Evolutionary conservation across 2,797 vertebrate species (phyloP).

Genomic region (Spinus pinus): DNA sequence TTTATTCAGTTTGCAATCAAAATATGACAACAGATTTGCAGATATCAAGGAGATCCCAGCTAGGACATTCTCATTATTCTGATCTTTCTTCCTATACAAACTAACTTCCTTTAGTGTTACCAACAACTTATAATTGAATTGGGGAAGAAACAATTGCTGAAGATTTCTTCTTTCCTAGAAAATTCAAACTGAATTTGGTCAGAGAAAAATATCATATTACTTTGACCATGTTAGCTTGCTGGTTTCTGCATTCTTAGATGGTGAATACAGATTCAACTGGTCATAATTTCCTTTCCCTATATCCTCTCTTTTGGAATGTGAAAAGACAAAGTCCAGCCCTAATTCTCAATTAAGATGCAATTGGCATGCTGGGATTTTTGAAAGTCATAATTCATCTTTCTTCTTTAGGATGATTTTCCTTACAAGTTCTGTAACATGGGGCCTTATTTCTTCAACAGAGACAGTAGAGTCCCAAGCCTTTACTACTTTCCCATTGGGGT

Average conservation of each 20-base stretch:
- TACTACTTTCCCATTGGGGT: constrained; percentile 86
- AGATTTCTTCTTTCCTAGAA: not conserved
- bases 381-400: constrained; percentile 88
- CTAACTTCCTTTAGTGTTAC: not conserved
- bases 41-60: not conserved
- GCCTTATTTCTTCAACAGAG: constrained; percentile 86
- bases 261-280: not conserved
- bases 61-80: not conserved
- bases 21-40: not conserved
- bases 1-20: not conserved
- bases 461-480: constrained; percentile 89
- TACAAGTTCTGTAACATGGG: constrained; percentile 85
- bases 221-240: not conserved
- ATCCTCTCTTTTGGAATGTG: constrained; percentile 17
- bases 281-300: not conserved
- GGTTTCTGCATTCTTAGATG: not conserved
- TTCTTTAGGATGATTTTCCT: constrained; percentile 91
- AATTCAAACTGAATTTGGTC: not conserved
- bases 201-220: not conserved
- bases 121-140: not conserved
- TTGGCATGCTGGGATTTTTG: not conserved
- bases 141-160: not conserved
- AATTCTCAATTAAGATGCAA: not conserved
- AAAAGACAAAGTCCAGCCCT: not conserved
- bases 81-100: not conserved